phyloP scores from a whole-genome alignment of 2,888 invertebrate species.

The Drosophila barbarae region DNA sequence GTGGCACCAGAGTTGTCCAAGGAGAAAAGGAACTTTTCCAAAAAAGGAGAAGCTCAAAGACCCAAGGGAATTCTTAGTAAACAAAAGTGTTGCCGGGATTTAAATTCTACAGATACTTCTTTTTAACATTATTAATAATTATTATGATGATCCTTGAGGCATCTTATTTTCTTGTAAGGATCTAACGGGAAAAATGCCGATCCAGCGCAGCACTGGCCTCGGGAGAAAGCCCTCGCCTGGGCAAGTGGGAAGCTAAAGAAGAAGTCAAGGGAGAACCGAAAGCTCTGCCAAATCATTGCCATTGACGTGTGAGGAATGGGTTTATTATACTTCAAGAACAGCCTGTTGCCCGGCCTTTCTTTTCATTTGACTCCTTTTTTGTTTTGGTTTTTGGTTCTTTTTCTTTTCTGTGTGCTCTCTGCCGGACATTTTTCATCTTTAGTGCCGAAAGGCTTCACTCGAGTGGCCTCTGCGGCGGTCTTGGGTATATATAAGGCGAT shows the following conservation, averaged over 20 bases:
- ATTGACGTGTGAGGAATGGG: conserved; percentile 41
- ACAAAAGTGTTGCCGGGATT: not conserved
- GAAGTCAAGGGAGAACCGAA: not conserved
- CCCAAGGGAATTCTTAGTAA: not conserved
- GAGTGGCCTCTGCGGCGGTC: conserved; percentile 19
- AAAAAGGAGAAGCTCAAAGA: not conserved
- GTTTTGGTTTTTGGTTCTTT: conserved; percentile 7
- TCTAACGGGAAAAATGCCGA: not conserved
- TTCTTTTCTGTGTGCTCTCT: conserved; percentile 5
- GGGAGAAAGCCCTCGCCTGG: not conserved
- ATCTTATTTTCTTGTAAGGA: no score
- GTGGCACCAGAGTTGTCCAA: conserved; percentile 8
- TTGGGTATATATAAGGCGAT: conserved; percentile 66
- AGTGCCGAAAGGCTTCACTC: conserved; percentile 41
- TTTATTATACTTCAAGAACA: conserved; percentile 41
- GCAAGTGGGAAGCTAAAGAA: not conserved
- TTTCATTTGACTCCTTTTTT: conserved; percentile 9
- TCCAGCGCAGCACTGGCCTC: not conserved
- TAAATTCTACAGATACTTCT: not conserved
- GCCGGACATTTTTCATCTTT: conserved; percentile 45
- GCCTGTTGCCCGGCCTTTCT: conserved; percentile 33
- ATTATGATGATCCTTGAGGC: not conserved
- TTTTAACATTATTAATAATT: not conserved
- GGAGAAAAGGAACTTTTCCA: not conserved
- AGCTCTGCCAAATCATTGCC: conserved; percentile 52